Evolutionary conservation across 2,888 invertebrate species (phyloP), one percentile per base, ranked within the genome.

Genomic region (Atrina japonica): DNA sequence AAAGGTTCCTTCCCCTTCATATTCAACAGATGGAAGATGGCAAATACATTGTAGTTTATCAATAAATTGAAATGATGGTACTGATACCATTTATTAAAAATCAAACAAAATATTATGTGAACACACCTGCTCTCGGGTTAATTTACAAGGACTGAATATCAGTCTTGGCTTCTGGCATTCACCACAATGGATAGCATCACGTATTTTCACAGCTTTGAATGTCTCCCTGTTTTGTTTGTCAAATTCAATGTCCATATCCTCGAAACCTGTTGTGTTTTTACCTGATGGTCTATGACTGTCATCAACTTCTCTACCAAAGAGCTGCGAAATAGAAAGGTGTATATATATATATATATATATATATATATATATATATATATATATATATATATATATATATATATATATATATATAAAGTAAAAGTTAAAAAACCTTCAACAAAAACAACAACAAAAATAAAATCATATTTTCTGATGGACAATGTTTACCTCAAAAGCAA

Each of bases 91-190:
- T 35, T n/a, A n/a, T n/a, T n/a, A n/a, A n/a, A n/a, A n/a, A n/a
- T n/a, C n/a, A n/a, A n/a, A n/a, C n/a, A n/a, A n/a, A 35, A 35
- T 7, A 5, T 35, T 35, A 5, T 7, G 35, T 5, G 11, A 35
- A 25, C 11, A 45, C 29, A 60, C 60, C 60, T 60, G 60, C 45
- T 45, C 45, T 9, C 27, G 43, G n/a, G 25, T 21, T 29, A 64
- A 29, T 53, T 64, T 64, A 14, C 29, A 43, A 6, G 52, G 35
- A 35, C 56, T 47, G 16, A 35, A 66, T 9, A 66, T 49, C 23
- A 41, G 35, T 27, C 66, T 43, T 14, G 66, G 66, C 56, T 66
- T 66, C 7, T 29, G 9, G 29, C 66, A 66, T 35, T 66, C 66
- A 23, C 21, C 35, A 40, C 66, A 66, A 25, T 29, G 9, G 14